These are phyloP conservation scores for Epizoanthus illoricatus DNA, from an alignment of 92 coral and sea anemone species.

Conservation along the genomic window DNA sequence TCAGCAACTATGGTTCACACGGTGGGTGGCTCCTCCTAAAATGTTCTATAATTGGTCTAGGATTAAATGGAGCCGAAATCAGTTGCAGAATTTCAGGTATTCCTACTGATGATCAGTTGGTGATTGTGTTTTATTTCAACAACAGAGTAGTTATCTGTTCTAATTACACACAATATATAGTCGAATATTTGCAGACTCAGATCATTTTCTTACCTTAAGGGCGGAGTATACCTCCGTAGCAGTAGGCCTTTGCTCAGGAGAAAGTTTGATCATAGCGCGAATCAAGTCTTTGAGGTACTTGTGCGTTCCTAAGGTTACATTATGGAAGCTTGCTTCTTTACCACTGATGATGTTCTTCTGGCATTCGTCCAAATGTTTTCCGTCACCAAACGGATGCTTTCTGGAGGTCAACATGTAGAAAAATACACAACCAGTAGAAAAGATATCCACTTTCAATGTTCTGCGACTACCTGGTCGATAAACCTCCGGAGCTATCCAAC, in stretches of 20 bases:
- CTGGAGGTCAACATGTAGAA: conserved; percentile 6
- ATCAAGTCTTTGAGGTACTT: conserved; percentile 4
- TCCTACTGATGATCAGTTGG: too few species aligned
- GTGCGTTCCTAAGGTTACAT: neutral
- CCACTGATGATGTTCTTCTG: conserved; percentile 13
- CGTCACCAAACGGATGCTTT: conserved; percentile 26
- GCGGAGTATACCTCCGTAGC: neutral
- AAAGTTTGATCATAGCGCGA: conserved; percentile 10
- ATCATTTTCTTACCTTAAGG: conserved; percentile 1
- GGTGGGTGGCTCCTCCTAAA: too few species aligned
- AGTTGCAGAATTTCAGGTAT: too few species aligned
- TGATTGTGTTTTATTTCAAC: too few species aligned
- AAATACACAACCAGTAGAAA: conserved; percentile 23
- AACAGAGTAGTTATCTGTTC: too few species aligned
- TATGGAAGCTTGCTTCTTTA: neutral
- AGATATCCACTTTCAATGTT: conserved; percentile 22
- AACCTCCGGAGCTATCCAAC: conserved; percentile 29
- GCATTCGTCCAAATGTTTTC: conserved; percentile 3
- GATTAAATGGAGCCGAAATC: too few species aligned
- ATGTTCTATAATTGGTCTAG: too few species aligned
- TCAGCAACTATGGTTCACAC: too few species aligned
- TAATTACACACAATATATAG: too few species aligned
- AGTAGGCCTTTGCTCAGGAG: conserved; percentile 17
- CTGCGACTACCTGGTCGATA: conserved; percentile 21
- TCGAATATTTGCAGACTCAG: too few species aligned